phyloP scores from a whole-genome alignment of 92 coral and sea anemone genomes.

The Epizoanthus illoricatus region DNA sequence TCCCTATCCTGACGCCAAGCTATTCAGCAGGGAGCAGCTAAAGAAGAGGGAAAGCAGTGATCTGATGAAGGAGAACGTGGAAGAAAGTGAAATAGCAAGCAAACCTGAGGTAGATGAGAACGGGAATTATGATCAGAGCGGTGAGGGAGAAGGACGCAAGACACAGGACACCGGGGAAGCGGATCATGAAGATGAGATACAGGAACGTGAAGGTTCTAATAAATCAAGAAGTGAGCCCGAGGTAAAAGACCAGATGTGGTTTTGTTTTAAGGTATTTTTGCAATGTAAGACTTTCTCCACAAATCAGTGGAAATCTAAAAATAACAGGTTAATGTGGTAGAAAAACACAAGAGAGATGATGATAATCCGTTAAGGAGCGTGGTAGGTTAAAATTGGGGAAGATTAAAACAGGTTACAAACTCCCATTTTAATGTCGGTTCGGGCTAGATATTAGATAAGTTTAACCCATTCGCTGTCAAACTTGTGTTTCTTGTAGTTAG shows the following conservation, averaged over 20 bases:
- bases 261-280: too few species aligned
- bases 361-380: too few species aligned
- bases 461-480: too few species aligned
- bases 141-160: not conserved
- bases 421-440: too few species aligned
- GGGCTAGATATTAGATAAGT: too few species aligned
- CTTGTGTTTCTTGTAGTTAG: too few species aligned
- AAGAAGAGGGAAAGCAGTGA: constrained; percentile 46
- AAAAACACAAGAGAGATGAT: too few species aligned
- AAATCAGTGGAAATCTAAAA: too few species aligned
- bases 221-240: not conserved
- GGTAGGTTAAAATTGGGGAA: too few species aligned
- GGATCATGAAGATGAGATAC: not conserved
- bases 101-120: constrained; percentile 33
- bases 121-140: constrained; percentile 35
- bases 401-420: too few species aligned
- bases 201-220: not conserved
- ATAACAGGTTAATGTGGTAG: too few species aligned
- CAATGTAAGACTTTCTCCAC: too few species aligned
- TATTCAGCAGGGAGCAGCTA: constrained; percentile 48
- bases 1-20: constrained; percentile 62
- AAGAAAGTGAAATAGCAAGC: not conserved
- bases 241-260: not conserved
- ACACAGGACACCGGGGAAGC: not conserved
- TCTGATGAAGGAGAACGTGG: not conserved